These are phyloP conservation scores for Terrapene triunguis DNA, from an alignment of 2,113 vertebrate genomes.

Conservation along the genomic window DNA sequence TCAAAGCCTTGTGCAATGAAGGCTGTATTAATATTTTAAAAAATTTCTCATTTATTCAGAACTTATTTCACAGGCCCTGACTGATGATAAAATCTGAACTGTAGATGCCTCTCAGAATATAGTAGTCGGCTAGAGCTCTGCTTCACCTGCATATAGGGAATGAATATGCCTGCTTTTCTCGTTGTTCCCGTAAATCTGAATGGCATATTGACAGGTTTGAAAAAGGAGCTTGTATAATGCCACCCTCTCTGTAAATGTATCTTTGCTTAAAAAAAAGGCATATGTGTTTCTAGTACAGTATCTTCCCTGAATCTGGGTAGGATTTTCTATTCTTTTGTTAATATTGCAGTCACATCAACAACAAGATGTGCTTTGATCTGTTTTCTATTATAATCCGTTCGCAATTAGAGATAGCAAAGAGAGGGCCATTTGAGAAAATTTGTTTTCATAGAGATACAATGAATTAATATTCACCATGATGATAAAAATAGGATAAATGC, in stretches of 20 bases:
- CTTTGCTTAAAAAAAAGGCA: background rate
- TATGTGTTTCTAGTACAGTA: background rate
- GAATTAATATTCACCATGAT: rapidly evolving
- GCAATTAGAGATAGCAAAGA: background rate
- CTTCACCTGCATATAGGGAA: background rate
- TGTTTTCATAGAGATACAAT: background rate
- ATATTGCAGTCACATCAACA: background rate
- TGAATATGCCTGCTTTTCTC: background rate
- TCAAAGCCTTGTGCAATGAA: conserved; percentile 7
- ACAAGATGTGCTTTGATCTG: rapidly evolving
- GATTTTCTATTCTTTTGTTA: background rate
- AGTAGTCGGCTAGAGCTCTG: background rate
- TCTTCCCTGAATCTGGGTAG: background rate
- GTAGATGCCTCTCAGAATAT: background rate
- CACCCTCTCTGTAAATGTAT: background rate
- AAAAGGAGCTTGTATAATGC: background rate
- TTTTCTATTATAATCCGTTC: background rate
- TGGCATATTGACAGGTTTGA: background rate
- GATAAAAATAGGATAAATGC: background rate
- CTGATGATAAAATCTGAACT: conserved; percentile 6
- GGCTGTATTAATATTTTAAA: conserved; percentile 55
- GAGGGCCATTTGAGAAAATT: background rate
- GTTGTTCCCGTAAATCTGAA: background rate
- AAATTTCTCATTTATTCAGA: conserved; percentile 49
- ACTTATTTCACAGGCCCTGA: background rate